Evolutionary conservation across 1,140 invertebrate species (phyloP).

Genomic region (Drosophila asahinai): DNA sequence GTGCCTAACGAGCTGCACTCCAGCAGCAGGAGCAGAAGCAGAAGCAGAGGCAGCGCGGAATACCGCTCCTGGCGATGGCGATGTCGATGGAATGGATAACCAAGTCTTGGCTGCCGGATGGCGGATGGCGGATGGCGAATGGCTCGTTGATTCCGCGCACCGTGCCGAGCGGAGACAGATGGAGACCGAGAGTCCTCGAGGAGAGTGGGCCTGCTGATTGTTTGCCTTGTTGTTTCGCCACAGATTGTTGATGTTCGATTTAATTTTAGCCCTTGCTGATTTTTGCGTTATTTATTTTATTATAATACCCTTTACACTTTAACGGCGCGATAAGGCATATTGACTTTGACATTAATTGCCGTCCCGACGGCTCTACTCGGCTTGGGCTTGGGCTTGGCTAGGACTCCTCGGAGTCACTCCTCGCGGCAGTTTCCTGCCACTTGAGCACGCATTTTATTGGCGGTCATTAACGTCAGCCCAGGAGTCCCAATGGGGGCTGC

Average conservation of each 20-base stretch:
- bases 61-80: conserved; percentile 46
- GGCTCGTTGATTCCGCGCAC: conserved; percentile 72
- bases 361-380: background rate
- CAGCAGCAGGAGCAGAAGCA: conserved; percentile 4
- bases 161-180: conserved; percentile 22
- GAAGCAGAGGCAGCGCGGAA: conserved; percentile 9
- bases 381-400: conserved; percentile 2
- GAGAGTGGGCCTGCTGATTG: conserved; percentile 23
- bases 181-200: conserved; percentile 4
- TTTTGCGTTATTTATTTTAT: conserved; percentile 84
- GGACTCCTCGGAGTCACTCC: conserved; percentile 30
- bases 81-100: conserved; percentile 68
- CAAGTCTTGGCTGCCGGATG: conserved; percentile 44
- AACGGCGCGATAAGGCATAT: conserved; percentile 81
- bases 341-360: conserved; percentile 82
- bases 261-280: conserved; percentile 78
- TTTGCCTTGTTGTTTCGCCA: conserved; percentile 52
- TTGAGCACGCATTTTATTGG: conserved; percentile 81
- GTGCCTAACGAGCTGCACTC: conserved; percentile 82
- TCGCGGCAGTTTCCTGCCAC: conserved; percentile 65
- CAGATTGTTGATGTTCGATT: conserved; percentile 83
- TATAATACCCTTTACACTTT: conserved; percentile 82
- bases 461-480: conserved; percentile 78
- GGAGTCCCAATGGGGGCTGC: conserved; percentile 29
- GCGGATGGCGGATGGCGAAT: conserved; percentile 35